Evolutionary conservation across 2,888 invertebrate genomes (phyloP), one percentile per base, ranked within the genome.

Genomic region (Miltochrista miniata): DNA sequence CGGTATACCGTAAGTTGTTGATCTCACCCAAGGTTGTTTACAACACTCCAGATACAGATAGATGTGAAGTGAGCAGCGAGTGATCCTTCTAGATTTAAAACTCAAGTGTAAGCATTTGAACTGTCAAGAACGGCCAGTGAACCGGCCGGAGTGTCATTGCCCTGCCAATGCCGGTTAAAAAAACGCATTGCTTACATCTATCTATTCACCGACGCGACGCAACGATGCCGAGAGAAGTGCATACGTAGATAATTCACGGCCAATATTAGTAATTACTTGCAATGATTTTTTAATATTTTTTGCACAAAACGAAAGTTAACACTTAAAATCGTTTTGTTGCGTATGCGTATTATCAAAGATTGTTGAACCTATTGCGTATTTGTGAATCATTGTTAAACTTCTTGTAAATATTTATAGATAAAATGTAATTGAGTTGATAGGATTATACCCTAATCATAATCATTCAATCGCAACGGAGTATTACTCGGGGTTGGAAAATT

Each of bases 41-140:
- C 30, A 34, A 37, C 48, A 56, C 45, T 55, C 59, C 51, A 54
- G 59, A 70, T 72, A 70, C 58, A 56, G 55, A 72, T 45, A 56
- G 55, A 67, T 61, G 66, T 74, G 76, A 79, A 80, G 76, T 76
- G 68, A 70, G 74, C 61, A 77, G 74, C 79, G 70, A 70, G 74
- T 79, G 80, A 85, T 87, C 87, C 85, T 83, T 81, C 75, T 81
- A 81, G 82, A 82, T 80, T 81, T 80, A 78, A 75, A 71, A 57
- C 59, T 61, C 67, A 67, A 83, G 83, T 83, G 83, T 88, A 90
- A 90, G 90, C 86, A 90, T 90, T 89, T 90, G 87, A 90, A 90
- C 90, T 90, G 90, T 91, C 90, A 90, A 90, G 91, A 90, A 90
- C 90, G 91, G 90, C 74, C 90, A 89, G 85, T 86, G 90, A 89